phyloP scores from a whole-genome alignment of 1,140 invertebrate genomes.

The Pseudachorutes palmiensis region DNA sequence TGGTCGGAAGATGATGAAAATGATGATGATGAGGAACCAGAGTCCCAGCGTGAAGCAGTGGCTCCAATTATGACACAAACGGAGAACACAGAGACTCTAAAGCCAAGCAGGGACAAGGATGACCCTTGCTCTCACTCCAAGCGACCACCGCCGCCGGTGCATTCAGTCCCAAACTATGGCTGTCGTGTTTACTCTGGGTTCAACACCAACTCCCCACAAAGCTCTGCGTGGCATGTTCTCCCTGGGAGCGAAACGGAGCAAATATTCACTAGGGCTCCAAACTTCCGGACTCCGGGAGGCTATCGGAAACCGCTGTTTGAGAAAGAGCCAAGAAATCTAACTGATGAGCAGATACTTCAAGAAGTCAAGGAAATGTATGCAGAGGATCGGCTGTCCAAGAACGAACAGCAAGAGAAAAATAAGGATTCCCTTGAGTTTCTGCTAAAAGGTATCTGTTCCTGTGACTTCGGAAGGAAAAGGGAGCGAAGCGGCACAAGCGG shows the following conservation, averaged over 20 bases:
- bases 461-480: neutral
- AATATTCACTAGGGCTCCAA: conserved; percentile 2
- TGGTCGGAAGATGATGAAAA: neutral
- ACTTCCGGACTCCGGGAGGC: conserved; percentile 10
- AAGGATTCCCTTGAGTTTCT: neutral
- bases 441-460: neutral
- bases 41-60: neutral
- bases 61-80: neutral
- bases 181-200: neutral
- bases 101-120: neutral
- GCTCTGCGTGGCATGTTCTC: neutral
- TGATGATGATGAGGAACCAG: neutral
- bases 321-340: conserved; percentile 12
- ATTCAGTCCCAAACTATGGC: neutral
- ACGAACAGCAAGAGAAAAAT: neutral
- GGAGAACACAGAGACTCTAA: neutral
- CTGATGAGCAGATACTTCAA: neutral
- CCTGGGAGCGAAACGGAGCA: neutral
- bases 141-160: neutral
- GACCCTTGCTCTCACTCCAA: too few relatives aligned
- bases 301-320: neutral
- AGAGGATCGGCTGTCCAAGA: neutral
- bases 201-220: neutral
- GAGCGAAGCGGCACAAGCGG: too few relatives aligned
- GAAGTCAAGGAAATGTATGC: conserved; percentile 10